phyloP scores from a whole-genome alignment of 2,797 vertebrate genomes.

The Gastrophryne carolinensis region DNA sequence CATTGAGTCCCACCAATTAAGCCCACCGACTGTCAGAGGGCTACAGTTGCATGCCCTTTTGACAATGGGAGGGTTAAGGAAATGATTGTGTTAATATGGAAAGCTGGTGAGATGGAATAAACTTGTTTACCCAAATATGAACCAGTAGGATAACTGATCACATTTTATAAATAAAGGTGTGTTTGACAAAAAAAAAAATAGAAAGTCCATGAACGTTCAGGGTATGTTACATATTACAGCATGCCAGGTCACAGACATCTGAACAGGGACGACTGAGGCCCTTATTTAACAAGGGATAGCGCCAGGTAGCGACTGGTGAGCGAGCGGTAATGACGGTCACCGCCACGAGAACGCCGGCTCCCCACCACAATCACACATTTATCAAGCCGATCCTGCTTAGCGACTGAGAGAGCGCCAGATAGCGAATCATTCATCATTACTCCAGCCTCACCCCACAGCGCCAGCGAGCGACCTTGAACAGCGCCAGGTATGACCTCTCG shows the following conservation, averaged over 20 bases:
- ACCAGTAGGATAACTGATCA: conserved; percentile 80
- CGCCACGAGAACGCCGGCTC: no score
- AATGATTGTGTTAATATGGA: conserved; percentile 60
- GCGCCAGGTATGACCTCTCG: no score
- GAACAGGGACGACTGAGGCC: conserved; percentile 64
- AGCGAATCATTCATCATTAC: no score
- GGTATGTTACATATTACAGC: conserved; percentile 80
- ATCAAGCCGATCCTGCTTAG: no score
- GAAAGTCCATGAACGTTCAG: conserved; percentile 84
- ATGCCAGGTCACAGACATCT: conserved; percentile 69
- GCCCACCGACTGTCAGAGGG: neutral
- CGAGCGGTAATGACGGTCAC: no score
- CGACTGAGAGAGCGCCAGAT: no score
- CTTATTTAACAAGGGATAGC: no score
- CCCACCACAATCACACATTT: no score
- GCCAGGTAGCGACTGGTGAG: no score
- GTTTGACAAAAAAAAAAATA: conserved; percentile 60
- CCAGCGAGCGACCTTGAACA: no score
- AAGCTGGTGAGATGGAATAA: conserved; percentile 59
- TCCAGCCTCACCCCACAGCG: no score
- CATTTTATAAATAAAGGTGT: conserved; percentile 76
- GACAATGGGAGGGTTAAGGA: conserved; percentile 9
- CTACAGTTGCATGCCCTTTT: conserved; percentile 1
- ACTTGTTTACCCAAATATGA: conserved; percentile 71
- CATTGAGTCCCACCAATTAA: conserved; percentile 61